Conservation (phyloP, 2,113 vertebrate genomes). For the Xiphophorus couchianus region DNA sequence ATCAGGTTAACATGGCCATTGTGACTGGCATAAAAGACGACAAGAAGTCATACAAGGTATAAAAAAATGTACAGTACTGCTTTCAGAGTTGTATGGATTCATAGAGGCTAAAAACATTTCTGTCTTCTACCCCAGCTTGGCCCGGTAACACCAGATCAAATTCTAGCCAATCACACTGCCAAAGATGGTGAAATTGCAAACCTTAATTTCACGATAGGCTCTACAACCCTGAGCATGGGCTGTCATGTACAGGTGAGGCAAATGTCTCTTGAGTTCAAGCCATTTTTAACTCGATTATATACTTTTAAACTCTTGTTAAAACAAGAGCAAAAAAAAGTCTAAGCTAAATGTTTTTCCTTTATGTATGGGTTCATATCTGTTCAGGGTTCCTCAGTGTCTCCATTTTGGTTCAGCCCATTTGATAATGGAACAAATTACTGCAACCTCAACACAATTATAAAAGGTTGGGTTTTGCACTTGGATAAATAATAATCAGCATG, state of each 20-base stretch:
- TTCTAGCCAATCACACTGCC: conserved; percentile 67
- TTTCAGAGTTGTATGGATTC: background rate
- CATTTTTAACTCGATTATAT: background rate
- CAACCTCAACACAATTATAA: conserved; percentile 46
- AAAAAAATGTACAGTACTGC: background rate
- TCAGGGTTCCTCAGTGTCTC: conserved; percentile 57
- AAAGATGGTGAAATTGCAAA: conserved; percentile 26
- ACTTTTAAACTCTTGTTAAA: background rate
- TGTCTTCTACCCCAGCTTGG: conserved; percentile 39
- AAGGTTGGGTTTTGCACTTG: background rate
- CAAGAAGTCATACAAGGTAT: conserved; percentile 62
- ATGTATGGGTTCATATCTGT: background rate
- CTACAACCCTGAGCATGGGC: conserved; percentile 31
- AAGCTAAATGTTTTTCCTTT: background rate
- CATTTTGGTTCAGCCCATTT: conserved; percentile 30
- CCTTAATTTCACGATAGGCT: conserved; percentile 57
- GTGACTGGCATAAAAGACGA: conserved; percentile 58
- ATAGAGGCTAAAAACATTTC: background rate
- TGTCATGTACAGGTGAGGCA: conserved; percentile 52
- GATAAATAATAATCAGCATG: background rate
- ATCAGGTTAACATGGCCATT: conserved; percentile 39
- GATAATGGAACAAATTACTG: conserved; percentile 51
- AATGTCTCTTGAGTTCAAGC: background rate
- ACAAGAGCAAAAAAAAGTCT: background rate
- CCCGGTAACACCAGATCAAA: background rate